phyloP scores from a whole-genome alignment of 2,113 vertebrate species.

The Uropsilus gracilis region DNA sequence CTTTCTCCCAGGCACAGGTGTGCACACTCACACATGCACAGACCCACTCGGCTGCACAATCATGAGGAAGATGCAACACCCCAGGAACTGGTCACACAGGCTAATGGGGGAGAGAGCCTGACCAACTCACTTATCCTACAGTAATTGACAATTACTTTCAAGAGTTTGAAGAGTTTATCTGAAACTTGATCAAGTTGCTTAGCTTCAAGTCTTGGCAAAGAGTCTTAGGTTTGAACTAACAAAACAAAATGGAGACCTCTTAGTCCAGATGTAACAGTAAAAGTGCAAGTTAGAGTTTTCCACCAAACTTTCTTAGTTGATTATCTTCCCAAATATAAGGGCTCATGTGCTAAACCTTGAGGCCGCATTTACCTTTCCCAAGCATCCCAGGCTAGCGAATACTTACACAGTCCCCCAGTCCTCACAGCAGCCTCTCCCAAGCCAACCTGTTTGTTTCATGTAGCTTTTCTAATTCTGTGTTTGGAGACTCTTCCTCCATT shows the following conservation, averaged over 20 bases:
- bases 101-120: too few relatives aligned
- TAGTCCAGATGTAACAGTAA: neutral
- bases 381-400: neutral
- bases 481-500: constrained; percentile 18
- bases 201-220: neutral
- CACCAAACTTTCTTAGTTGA: neutral
- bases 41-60: too few relatives aligned
- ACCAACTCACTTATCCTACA: too few relatives aligned
- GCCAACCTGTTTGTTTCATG: neutral
- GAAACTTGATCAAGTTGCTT: too few relatives aligned
- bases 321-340: neutral
- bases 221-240: neutral
- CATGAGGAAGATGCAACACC: too few relatives aligned
- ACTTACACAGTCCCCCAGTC: too few relatives aligned
- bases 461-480: neutral
- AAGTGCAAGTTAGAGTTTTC: neutral
- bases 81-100: too few relatives aligned
- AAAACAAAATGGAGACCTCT: neutral
- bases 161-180: too few relatives aligned
- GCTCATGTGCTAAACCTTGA: neutral
- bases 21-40: too few relatives aligned
- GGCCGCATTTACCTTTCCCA: neutral
- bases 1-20: too few relatives aligned
- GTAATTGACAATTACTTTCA: too few relatives aligned
- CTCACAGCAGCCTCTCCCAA: too few relatives aligned